phyloP scores from a whole-genome alignment of 2,113 vertebrate species.

The Coreoperca whiteheadi region DNA sequence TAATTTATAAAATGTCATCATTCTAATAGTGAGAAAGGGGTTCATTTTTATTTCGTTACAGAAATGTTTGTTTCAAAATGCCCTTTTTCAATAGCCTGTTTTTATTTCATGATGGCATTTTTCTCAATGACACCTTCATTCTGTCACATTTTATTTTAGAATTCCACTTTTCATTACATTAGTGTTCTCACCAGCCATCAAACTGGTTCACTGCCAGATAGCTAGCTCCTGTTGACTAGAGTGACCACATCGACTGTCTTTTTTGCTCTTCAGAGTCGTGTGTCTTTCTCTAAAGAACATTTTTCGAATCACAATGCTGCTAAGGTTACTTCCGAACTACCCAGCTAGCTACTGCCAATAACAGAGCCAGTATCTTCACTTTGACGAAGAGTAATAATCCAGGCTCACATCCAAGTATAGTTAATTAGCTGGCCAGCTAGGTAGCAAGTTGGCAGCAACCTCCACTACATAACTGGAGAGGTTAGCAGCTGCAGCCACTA shows the following conservation, averaged over 20 bases:
- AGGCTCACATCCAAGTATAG: background rate
- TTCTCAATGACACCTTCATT: background rate
- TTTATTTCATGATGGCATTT: background rate
- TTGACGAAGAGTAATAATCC: background rate
- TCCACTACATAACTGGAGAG: background rate
- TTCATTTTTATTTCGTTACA: background rate
- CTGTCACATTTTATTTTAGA: background rate
- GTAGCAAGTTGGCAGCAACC: background rate
- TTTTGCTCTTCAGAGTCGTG: no score
- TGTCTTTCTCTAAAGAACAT: no score
- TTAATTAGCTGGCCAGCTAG: no score
- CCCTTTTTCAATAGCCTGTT: background rate
- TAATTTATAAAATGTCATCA: background rate
- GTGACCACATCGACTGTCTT: no score
- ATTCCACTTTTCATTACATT: no score
- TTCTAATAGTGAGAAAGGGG: background rate
- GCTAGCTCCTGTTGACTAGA: no score
- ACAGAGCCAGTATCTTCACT: no score
- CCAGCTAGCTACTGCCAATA: no score
- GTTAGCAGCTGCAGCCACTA: background rate
- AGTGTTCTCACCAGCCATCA: no score
- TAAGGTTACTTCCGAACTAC: no score
- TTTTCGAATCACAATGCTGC: no score
- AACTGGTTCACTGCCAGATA: no score
- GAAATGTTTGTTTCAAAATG: background rate